Base-by-base conservation (phyloP, 2,888 invertebrate species). In the Ichneumoninae sp. region DNA sequence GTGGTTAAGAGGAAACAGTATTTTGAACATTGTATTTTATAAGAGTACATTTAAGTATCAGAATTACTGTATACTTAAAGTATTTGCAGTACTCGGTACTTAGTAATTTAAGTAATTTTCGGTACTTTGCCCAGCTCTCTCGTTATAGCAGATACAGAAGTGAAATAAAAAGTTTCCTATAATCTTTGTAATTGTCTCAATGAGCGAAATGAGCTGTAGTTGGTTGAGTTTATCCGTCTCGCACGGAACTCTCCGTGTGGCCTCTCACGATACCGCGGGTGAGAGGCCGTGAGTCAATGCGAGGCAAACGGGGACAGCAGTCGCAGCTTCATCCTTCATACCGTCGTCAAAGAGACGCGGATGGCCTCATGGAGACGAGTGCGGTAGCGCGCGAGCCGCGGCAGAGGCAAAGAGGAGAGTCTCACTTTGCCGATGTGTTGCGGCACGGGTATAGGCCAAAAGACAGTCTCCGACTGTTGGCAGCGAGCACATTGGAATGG, bases 301-400 rank as follows among this genome's bases (percentile, higher is more conserved):
- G 82, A 89, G 86, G 86, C 84, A 87, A 89, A 89, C 87, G 89
- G 86, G 90, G 88, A 87, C 89, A 88, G 85, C 83, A 68, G 60
- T 13, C 47, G 73, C 63, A 69, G 54, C 83, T 85, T 89, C 88
- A 87, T 89, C 88, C 83, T 87, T 86, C 83, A 70, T 70, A 50
- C 71, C 71, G 57, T 26, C 70, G 76, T 76, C 80, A 36, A 54
- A 76, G 83, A 65, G 65, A 73, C 68, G 78, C 69, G 85, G 87
- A 85, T 85, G 86, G 85, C 85, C 75, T 81, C 81, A 79, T 78
- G 84, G 68, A 75, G 76, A 79, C 77, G 74, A 78, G 60, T 40
- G 66, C 50, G 76, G 81, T 77, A 73, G 81, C 68, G 40, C 50
- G 50, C 65, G 44, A 68, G 70, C 68, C 19, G 65, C 60, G 68